Evolutionary conservation across 2,888 invertebrate species (phyloP).

Genomic region (Aricia artaxerxes): DNA sequence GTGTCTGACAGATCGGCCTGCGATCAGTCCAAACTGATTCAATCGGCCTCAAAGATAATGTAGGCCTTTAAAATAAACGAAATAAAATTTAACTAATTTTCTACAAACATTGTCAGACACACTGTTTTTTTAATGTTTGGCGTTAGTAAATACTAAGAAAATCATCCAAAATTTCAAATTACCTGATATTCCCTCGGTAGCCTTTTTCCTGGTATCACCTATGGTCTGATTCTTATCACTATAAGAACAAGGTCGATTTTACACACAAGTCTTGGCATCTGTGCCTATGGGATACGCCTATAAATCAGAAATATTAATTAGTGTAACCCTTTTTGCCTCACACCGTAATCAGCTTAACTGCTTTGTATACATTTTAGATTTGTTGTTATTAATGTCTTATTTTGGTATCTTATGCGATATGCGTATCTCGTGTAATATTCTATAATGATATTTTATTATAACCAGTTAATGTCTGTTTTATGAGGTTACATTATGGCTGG

Average conservation of each 20-base stretch:
- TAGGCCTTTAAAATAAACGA: too few relatives aligned
- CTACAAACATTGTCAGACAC: not conserved
- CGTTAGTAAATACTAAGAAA: not conserved
- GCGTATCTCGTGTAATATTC: too few relatives aligned
- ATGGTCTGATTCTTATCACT: not conserved
- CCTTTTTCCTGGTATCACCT: not conserved
- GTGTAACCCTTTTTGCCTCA: conserved; percentile 12
- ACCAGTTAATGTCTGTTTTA: too few relatives aligned
- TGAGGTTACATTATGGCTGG: too few relatives aligned
- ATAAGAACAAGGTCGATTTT: not conserved
- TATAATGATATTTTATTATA: too few relatives aligned
- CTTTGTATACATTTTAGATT: conserved; percentile 1
- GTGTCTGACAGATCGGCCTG: too few relatives aligned
- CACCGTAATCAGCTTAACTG: conserved; percentile 8
- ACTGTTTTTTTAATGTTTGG: not conserved
- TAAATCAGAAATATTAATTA: conserved; percentile 18
- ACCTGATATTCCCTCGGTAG: not conserved
- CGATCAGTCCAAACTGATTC: too few relatives aligned
- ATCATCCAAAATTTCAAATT: not conserved
- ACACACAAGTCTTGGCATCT: not conserved
- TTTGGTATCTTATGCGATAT: not conserved
- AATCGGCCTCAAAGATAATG: too few relatives aligned
- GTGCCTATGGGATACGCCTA: not conserved
- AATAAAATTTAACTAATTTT: not conserved
- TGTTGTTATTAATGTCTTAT: conserved; percentile 13